Evolutionary conservation across 2,888 invertebrate genomes (phyloP).

Genomic region (Mechanitis messenoides): DNA sequence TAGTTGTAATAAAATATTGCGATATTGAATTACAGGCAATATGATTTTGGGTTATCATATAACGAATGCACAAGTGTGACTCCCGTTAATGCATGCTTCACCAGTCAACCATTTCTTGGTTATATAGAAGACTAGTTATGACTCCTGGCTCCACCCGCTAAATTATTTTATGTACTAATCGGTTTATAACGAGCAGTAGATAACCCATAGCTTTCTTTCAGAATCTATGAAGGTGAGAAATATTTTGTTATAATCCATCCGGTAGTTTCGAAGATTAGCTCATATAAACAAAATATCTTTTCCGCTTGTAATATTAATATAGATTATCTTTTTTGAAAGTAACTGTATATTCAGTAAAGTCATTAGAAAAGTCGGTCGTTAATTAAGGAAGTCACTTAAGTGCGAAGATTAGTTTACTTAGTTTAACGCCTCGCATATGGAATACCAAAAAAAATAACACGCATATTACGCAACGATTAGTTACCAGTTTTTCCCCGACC

Average conservation of each 20-base stretch:
- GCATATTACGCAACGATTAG: constrained; percentile 14
- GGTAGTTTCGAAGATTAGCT: too few species aligned
- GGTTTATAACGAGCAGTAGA: too few species aligned
- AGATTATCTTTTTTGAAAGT: neutral
- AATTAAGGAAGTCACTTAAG: neutral
- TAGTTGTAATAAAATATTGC: constrained; percentile 24
- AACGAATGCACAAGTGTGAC: constrained; percentile 61
- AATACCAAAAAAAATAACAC: neutral
- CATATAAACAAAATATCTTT: too few species aligned
- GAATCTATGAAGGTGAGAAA: too few species aligned
- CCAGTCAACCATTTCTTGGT: constrained; percentile 58
- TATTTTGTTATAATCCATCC: too few species aligned
- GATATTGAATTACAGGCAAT: constrained; percentile 28
- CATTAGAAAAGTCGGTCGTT: neutral
- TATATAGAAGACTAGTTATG: constrained; percentile 19
- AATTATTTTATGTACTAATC: too few species aligned
- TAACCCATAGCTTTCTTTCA: too few species aligned
- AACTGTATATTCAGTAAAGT: neutral
- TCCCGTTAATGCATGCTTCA: constrained; percentile 66
- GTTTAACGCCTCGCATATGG: too few species aligned
- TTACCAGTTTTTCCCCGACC: constrained; percentile 3
- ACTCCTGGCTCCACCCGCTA: too few species aligned
- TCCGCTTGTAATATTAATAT: neutral
- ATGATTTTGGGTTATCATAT: constrained; percentile 57
- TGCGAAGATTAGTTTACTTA: neutral